Base-by-base conservation (phyloP, 1,140 invertebrate genomes). In the Melipona quadrifasciata region DNA sequence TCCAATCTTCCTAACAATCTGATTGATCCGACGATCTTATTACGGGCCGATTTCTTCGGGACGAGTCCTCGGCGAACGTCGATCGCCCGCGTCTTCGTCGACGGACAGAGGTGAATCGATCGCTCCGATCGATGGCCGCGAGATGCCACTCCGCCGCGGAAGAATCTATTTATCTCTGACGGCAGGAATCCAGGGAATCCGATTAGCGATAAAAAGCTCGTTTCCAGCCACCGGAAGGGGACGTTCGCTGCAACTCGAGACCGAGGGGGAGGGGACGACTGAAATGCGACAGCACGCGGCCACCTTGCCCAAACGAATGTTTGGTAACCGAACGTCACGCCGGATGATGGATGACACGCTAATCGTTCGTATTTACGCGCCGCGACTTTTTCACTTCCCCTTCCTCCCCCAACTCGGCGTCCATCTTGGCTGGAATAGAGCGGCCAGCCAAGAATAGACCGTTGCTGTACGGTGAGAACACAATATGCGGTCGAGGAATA, bases 351-450 rank as follows among this genome's bases (percentile, higher is more conserved):
- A 93, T 91, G 91, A 89, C 84, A 86, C 85, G 86, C 90, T 93
- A 92, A 93, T 93, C 92, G 91, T 92, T 92, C 89, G 91, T 92
- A 92, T 92, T 93, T 92, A 92, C 89, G 89, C 80, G 79, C 72
- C 76, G 85, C 71, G 68, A 76, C 89, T 90, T 90, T 86, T 90
- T 84, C 24, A 2, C 21, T 57, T 10, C 47, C 81, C 89, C 77
- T 64, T 6, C 8, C 0, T 8, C 39, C 39, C 39, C 31, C 31
- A 31, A 31, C 31, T 47, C 39, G 39, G 6, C 84, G 76, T 80
- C 73, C 75, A 76, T 80, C 73, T 80, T 80, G 72, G 39, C 61
- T 61, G 6, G 34, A 24, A 58, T 61, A 31, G 74, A 58, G 57
- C 55, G 74, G 21, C 19, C 61, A 53, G 27, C 58, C 74, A 65